Conservation (phyloP, 2,797 vertebrate genomes). For the Cebuella pygmaea region DNA sequence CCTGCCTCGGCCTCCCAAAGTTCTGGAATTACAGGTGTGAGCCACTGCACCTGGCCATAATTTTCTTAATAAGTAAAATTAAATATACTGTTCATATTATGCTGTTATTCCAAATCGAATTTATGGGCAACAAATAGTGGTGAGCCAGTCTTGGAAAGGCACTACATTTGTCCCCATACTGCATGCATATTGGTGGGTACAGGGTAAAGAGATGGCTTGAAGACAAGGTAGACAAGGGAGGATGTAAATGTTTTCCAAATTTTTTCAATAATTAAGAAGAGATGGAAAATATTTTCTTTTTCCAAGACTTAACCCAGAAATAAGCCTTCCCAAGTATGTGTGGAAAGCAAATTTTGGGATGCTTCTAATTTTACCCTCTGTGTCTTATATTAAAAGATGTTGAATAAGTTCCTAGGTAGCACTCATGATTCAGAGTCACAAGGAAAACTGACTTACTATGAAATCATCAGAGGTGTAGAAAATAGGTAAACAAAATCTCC, state of each 20-base stretch:
- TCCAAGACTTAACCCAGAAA: neutral
- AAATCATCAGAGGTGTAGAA: neutral
- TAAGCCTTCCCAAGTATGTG: neutral
- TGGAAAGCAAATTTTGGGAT: neutral
- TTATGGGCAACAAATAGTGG: neutral
- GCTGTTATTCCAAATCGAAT: neutral
- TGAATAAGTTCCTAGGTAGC: neutral
- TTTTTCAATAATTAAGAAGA: neutral
- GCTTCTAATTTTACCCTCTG: neutral
- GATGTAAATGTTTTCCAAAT: neutral
- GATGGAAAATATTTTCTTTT: neutral
- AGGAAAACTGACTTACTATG: neutral
- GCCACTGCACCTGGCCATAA: neutral
- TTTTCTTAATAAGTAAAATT: neutral
- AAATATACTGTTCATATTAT: neutral
- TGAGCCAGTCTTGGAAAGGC: neutral
- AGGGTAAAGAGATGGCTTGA: neutral
- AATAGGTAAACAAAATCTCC: neutral
- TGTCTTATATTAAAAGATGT: neutral
- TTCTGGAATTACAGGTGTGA: neutral
- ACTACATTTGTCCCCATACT: neutral
- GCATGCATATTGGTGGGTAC: neutral
- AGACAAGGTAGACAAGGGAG: neutral
- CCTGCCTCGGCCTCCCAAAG: neutral
- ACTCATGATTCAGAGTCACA: neutral